Evolutionary conservation across 23 tunicate species (phyloP), one percentile per base, ranked within the genome.

Genomic region (Phallusia fumigata): DNA sequence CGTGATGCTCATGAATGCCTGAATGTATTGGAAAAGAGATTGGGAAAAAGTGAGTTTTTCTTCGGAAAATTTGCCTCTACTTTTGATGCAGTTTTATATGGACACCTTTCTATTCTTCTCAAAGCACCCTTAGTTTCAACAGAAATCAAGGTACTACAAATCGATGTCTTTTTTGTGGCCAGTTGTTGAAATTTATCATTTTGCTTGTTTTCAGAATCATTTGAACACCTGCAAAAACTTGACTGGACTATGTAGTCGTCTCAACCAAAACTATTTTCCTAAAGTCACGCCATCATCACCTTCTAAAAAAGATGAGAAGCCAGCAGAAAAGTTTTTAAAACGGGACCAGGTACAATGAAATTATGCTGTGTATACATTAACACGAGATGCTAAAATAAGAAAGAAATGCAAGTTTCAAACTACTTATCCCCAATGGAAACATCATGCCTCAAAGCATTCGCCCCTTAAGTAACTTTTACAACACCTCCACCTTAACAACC

Each of bases 1-100:
- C 50, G 73, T 30, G 86, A 94, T 32, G 98, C 94, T 0, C 73
- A 65, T 5, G 53, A 32, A 30, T 94, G 94, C 80, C 49, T 94
- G 19, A 86, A 87, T 53, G 64, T 79, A 32, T 65, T 94, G 50
- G 85, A 87, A 12, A 80, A 79, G 49, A 64, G 52, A 11, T 76
- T 88, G 36, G 93, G 93, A 30, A 47, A 50, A n/a, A 69, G 0
- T 12, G 79, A 80, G 1, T 94, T 45, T 74, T 89, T 94, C 74
- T 94, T 89, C 77, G 98, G 98, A 10, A 53, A 84, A 30, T 76
- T 49, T 19, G 95, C 98, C 22, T 85, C 90, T 31, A 94, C 98
- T 1, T 82, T 94, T 65, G 98, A 94, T 86, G 98, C 98, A 0
- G 73, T 87, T 79, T 90, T 83, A 52, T 94, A 52, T 65, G 90